phyloP scores from a whole-genome alignment of 2,113 vertebrate genomes.

The rat (Rattus norvegicus) region GRCr8 NC_086026.1:82891001-82891500 shows the following conservation, averaged over 20 bases:
- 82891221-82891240: neutral
- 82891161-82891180: neutral
- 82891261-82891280: too few species aligned
- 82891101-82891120: neutral
- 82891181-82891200: neutral
- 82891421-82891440: neutral
- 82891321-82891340: neutral
- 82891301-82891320: neutral
- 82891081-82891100: neutral
- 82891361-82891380: neutral
- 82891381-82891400: neutral
- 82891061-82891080: neutral
- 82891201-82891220: neutral
- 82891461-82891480: neutral
- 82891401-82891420: neutral
- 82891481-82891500: conserved; percentile 9
- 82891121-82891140: neutral
- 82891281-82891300: neutral
- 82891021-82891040: neutral
- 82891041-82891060: neutral
- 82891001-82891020: neutral
- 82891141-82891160: neutral
- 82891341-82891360: neutral
- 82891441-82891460: conserved; percentile 49
- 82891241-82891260: too few species aligned